Evolutionary conservation across 2,888 invertebrate genomes (phyloP), one percentile per base, ranked within the genome.

Genomic region (Neoscelio sp.): DNA sequence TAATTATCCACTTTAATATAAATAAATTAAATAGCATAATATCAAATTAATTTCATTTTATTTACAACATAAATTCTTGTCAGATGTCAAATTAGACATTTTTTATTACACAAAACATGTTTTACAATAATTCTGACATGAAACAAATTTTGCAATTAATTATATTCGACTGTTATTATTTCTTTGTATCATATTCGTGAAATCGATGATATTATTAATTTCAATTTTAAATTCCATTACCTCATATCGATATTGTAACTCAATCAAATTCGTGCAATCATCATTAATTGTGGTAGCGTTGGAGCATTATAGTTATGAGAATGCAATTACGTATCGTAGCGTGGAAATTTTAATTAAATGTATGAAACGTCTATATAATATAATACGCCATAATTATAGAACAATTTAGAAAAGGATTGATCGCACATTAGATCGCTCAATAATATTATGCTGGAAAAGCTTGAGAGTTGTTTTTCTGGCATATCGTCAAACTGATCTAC

Each of bases 341-440:
- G 46, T n/a, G n/a, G 46, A 62, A 62, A 44, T 46, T 62, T 46
- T 62, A 62, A 62, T 62, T 60, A 44, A 44, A 60, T 10, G 30
- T 44, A 44, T 33, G 35, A 46, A 62, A 20, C 23, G 44, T 44
- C 28, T 10, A 12, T n/a, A n/a, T 28, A 20, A 2, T 28, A 10
- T 42, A 60, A 60, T 44, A 15, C 4, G 0, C 18, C 60, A 20
- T 62, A 62, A 62, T 62, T 44, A 44, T 10, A 56, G 56, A 13
- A 56, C 56, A 42, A 18, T 42, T 42, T 42, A 56, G 56, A 42
- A 28, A 56, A 56, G 40, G 15, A 8, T 17, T 42, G 18, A 56
- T 56, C 42, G 17, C 8, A 13, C 26, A 15, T 23, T 56, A 26
- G 40, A 56, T 56, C 15, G 15, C 23, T 4, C 13, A 42, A 56